Evolutionary conservation across 2,888 invertebrate species (phyloP), one percentile per base, ranked within the genome.

Genomic region (Pristionchus fissidentatus): DNA sequence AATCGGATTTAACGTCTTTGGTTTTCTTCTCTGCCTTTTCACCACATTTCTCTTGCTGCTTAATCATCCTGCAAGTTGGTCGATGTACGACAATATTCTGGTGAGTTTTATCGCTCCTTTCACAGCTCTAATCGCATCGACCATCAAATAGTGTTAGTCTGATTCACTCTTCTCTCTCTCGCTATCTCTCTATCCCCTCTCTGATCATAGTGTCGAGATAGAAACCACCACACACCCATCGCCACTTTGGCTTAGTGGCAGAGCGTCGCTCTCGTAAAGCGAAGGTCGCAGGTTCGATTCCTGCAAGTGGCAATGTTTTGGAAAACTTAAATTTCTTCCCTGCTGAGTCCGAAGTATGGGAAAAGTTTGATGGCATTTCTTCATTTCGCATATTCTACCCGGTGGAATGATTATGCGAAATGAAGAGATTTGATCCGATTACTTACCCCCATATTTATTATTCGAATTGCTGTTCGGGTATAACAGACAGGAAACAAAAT

Each of bases 271-370:
- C n/a, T n/a, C n/a, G n/a, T n/a, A n/a, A n/a, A n/a, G n/a, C n/a
- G 73, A 43, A 73, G 73, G 73, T 73, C 73, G 73, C 73, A 73
- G 73, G 73, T 73, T 73, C 73, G 73, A 73, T 73, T 73, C 73
- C 73, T 73, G 73, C 73, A 73, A 43, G 41, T 73, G 73, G 73
- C 73, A 75, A 75, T 26, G 10, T 75, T 75, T 75, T 75, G 75
- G 46, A 2, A 5, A 0, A 29, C 46, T 46, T 43, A n/a, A 22
- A 41, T n/a, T 66, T 7, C 4, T 19, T 22, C 32, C 3, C 35
- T 62, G 10, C 32, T 66, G n/a, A n/a, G n/a, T n/a, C n/a, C n/a
- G n/a, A n/a, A n/a, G n/a, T n/a, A n/a, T n/a, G n/a, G n/a, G n/a
- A n/a, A n/a, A n/a, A n/a, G n/a, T n/a, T n/a, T n/a, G n/a, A n/a